These are phyloP conservation scores for Drosophila pseudotalamancana DNA, from an alignment of 2,888 invertebrate species.

Conservation along the genomic window DNA sequence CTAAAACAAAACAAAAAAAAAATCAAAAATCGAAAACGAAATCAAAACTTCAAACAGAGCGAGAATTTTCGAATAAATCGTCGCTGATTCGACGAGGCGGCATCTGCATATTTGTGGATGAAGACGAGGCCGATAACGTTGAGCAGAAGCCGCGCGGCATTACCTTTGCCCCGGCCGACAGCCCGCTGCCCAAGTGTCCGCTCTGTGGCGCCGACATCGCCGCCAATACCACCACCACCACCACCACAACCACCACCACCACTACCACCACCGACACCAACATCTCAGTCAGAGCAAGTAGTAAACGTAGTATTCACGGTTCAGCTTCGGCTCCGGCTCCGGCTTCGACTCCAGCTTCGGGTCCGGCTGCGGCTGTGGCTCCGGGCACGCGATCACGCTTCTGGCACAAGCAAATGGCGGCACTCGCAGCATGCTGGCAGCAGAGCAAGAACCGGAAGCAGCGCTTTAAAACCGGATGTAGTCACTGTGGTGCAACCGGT, in stretches of 20 bases:
- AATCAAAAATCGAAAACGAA: too few relatives aligned
- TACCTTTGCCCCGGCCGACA: slow-evolving; percentile 70
- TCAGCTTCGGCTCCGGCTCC: slow-evolving; percentile 46
- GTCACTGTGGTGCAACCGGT: slow-evolving; percentile 84
- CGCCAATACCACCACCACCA: slow-evolving; percentile 39
- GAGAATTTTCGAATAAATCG: slow-evolving; percentile 82
- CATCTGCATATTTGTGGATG: slow-evolving; percentile 84
- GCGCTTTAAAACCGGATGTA: slow-evolving; percentile 80
- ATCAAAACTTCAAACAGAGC: slow-evolving; percentile 61
- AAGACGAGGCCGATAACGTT: slow-evolving; percentile 82
- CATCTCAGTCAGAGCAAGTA: slow-evolving; percentile 60
- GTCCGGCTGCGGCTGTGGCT: slow-evolving; percentile 38
- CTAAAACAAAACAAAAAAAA: slow-evolving; percentile 27
- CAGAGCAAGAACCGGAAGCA: slow-evolving; percentile 77
- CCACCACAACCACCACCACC: slow-evolving; percentile 49
- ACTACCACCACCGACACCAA: slow-evolving; percentile 34
- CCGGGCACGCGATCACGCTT: slow-evolving; percentile 71
- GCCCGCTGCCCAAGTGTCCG: slow-evolving; percentile 74
- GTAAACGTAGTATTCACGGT: slow-evolving; percentile 66
- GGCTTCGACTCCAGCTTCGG: slow-evolving; percentile 9
- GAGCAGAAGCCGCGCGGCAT: slow-evolving; percentile 80
- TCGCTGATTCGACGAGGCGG: slow-evolving; percentile 84
- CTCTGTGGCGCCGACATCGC: slow-evolving; percentile 75
- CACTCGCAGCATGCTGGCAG: slow-evolving; percentile 74
- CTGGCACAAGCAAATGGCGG: slow-evolving; percentile 82